phyloP scores from a whole-genome alignment of 2,113 vertebrate species.

The Syngnathus scovelli region DNA sequence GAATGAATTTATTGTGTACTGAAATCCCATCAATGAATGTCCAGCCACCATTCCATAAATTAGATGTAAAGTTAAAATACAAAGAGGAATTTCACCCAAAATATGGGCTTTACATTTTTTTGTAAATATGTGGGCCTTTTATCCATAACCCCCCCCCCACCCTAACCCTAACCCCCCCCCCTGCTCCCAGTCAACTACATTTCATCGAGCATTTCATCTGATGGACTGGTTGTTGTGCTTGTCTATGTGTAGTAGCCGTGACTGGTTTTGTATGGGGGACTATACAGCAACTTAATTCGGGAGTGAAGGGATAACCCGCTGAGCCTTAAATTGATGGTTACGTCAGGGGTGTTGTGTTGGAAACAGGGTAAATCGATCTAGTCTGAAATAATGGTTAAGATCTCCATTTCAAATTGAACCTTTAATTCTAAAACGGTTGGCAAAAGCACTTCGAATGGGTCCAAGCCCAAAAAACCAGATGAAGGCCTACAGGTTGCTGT shows the following conservation, averaged over 20 bases:
- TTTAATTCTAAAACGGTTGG: conserved; percentile 1
- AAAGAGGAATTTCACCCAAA: conserved; percentile 3
- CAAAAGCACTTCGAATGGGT: neutral
- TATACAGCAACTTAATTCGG: conserved; percentile 69
- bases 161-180: no score
- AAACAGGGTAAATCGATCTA: conserved; percentile 40
- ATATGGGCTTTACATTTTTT: neutral
- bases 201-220: conserved; percentile 37
- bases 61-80: neutral
- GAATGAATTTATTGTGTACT: conserved; percentile 21
- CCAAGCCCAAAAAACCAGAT: neutral
- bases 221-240: conserved; percentile 68
- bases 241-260: conserved; percentile 69
- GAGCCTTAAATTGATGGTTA: conserved; percentile 42
- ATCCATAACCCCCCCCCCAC: no score
- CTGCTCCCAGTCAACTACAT: no score
- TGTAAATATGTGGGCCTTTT: conserved; percentile 52
- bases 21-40: conserved; percentile 46
- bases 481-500: conserved; percentile 69
- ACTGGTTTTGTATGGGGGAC: conserved; percentile 64
- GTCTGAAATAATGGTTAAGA: conserved; percentile 4
- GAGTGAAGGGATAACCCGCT: neutral
- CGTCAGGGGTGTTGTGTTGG: conserved; percentile 16
- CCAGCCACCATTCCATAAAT: conserved; percentile 23
- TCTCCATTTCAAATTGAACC: conserved; percentile 14